These are phyloP conservation scores for Agrotis puta DNA, from an alignment of 2,888 invertebrate species.

Conservation along the genomic window DNA sequence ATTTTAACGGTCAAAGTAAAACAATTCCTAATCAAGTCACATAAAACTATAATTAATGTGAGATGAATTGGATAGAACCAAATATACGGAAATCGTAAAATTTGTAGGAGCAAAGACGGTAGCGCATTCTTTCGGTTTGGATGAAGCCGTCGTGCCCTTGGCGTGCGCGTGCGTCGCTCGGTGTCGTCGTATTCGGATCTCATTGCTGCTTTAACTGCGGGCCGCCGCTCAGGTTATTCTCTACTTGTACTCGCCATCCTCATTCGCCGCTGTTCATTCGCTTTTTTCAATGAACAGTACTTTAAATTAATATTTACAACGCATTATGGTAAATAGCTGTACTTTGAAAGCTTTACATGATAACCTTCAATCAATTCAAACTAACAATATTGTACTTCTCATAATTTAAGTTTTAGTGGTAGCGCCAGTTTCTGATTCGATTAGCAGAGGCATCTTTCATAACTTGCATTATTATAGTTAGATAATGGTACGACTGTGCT, in stretches of 20 bases:
- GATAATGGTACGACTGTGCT: conserved; percentile 83
- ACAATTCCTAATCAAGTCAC: conserved; percentile 24
- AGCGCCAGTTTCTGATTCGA: conserved; percentile 50
- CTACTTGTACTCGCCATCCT: conserved; percentile 70
- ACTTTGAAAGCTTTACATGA: conserved; percentile 30
- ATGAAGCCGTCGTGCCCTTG: conserved; percentile 32
- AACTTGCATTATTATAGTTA: conserved; percentile 79
- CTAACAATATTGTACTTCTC: conserved; percentile 90
- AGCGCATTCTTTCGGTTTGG: conserved; percentile 54
- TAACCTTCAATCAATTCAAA: conserved; percentile 62
- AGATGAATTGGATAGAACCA: conserved; percentile 29
- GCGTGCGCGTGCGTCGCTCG: conserved; percentile 36
- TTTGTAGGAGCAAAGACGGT: conserved; percentile 18
- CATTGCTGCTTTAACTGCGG: conserved; percentile 72
- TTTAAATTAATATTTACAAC: conserved; percentile 33
- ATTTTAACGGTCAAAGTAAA: conserved; percentile 13
- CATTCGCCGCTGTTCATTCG: conserved; percentile 67
- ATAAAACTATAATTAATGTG: conserved; percentile 10
- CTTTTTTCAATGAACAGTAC: conserved; percentile 40
- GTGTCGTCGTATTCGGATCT: conserved; percentile 71
- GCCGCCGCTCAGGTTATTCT: conserved; percentile 66
- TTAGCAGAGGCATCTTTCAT: conserved; percentile 73
- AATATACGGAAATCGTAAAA: conserved; percentile 16
- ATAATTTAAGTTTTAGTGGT: conserved; percentile 72
- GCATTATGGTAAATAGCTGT: conserved; percentile 49